Conservation (phyloP, 2,113 vertebrate genomes). For the Anoplopoma fimbria region DNA sequence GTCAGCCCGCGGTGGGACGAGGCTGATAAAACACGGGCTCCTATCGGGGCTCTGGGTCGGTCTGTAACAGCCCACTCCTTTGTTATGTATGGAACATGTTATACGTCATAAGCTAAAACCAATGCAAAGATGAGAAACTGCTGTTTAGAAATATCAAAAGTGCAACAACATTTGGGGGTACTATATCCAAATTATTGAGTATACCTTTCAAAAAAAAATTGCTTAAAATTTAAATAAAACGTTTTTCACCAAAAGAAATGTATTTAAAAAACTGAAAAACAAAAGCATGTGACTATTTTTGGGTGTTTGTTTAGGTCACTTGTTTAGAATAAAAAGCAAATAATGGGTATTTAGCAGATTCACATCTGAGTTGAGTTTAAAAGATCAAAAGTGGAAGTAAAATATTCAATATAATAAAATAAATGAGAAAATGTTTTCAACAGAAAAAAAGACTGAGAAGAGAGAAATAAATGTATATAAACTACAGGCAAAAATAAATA, state of each 20-base stretch:
- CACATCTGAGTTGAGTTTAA: not conserved
- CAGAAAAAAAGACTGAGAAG: not conserved
- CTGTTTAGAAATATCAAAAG: not conserved
- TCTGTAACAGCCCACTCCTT: too few relatives aligned
- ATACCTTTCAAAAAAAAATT: not conserved
- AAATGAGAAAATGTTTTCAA: not conserved
- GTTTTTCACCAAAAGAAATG: too few relatives aligned
- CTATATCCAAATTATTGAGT: not conserved
- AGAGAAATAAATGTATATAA: too few relatives aligned
- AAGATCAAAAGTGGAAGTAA: not conserved
- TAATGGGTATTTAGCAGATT: not conserved
- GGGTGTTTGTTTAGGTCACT: too few relatives aligned
- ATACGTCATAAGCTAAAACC: not conserved
- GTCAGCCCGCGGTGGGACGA: slow-evolving; percentile 14
- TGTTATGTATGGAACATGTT: not conserved
- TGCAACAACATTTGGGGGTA: not conserved
- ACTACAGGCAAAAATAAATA: not conserved
- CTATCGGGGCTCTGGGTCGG: not conserved
- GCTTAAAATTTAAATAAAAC: too few relatives aligned
- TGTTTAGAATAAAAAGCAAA: not conserved
- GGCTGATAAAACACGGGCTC: slow-evolving; percentile 31
- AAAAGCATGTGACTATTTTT: not conserved
- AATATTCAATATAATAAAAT: not conserved
- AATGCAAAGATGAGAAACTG: not conserved
- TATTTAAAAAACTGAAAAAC: not conserved